Evolutionary conservation across 2,888 invertebrate genomes (phyloP).

Genomic region (Pilophorus perplexus): DNA sequence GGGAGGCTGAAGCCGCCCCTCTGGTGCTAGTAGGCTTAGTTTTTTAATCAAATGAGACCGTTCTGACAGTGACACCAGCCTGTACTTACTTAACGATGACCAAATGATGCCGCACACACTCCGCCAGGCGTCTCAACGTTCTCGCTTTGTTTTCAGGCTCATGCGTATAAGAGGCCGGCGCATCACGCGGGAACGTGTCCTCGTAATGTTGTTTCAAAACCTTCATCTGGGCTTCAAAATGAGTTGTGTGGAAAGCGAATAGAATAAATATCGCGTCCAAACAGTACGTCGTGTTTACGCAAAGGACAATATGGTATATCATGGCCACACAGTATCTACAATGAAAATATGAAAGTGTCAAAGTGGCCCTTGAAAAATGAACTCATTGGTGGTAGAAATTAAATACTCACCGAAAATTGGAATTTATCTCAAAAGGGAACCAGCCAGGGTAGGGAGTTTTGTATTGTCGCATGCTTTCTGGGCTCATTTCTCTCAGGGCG

Average conservation of each 20-base stretch:
- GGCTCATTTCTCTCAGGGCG: slow-evolving; percentile 16
- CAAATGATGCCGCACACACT: slow-evolving; percentile 25
- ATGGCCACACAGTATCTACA: slow-evolving; percentile 6
- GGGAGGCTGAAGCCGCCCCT: no score
- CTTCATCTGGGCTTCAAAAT: slow-evolving; percentile 16
- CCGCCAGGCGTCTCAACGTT: slow-evolving; percentile 16
- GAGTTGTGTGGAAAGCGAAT: slow-evolving; percentile 7
- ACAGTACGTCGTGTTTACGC: slow-evolving; percentile 4
- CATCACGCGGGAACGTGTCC: slow-evolving; percentile 11
- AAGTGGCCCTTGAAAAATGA: not conserved
- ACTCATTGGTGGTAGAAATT: not conserved
- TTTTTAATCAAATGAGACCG: no score
- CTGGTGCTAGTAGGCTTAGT: no score
- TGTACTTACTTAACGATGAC: slow-evolving; percentile 5
- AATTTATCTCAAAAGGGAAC: slow-evolving; percentile 16
- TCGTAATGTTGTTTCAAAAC: slow-evolving; percentile 12
- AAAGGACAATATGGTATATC: slow-evolving; percentile 7
- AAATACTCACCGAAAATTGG: not conserved
- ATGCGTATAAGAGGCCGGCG: not conserved
- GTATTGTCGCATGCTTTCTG: slow-evolving; percentile 8
- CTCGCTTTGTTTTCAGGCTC: not conserved
- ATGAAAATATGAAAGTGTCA: not conserved
- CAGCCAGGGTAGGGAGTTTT: slow-evolving; percentile 21
- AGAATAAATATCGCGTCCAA: slow-evolving; percentile 27
- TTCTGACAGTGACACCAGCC: not conserved